Evolutionary conservation across 2,888 invertebrate genomes (phyloP).

Genomic region (Deilephila porcellus): DNA sequence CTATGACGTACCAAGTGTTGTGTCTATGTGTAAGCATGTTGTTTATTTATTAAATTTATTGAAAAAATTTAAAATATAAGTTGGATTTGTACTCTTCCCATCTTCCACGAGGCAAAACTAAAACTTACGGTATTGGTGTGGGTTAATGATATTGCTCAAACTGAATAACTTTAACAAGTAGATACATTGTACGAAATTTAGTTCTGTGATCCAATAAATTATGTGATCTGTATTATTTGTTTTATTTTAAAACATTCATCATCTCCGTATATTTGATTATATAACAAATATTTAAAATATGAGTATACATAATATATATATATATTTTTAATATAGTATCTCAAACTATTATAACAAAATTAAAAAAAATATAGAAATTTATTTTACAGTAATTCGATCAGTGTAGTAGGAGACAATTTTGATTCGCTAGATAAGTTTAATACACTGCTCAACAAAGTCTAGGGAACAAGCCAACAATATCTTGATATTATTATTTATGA

Average conservation of each 20-base stretch:
- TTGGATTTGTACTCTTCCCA: conserved; percentile 43
- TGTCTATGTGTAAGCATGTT: conserved; percentile 20
- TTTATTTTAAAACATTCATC: conserved; percentile 42
- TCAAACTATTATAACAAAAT: too few relatives aligned
- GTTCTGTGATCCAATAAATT: conserved; percentile 80
- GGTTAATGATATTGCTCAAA: conserved; percentile 79
- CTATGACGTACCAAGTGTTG: conserved; percentile 11
- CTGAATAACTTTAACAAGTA: conserved; percentile 75
- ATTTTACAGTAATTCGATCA: too few relatives aligned
- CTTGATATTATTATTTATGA: too few relatives aligned
- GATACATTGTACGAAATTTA: conserved; percentile 77
- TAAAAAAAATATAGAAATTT: too few relatives aligned
- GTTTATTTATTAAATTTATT: conserved; percentile 40
- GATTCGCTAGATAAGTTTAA: too few relatives aligned
- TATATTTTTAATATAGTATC: too few relatives aligned
- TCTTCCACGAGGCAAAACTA: conserved; percentile 50
- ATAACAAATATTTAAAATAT: too few relatives aligned
- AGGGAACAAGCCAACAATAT: too few relatives aligned
- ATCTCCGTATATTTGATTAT: not conserved
- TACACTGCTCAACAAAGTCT: too few relatives aligned
- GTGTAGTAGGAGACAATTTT: too few relatives aligned
- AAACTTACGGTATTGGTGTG: conserved; percentile 61
- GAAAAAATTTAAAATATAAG: conserved; percentile 39
- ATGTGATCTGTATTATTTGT: conserved; percentile 63
- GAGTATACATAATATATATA: too few relatives aligned